A percentile compares a stretch with the other conserved stretches of the same genome.
phyloP scores from a whole-genome alignment of 2,888 invertebrate species.

The Melanophora roralis region DNA sequence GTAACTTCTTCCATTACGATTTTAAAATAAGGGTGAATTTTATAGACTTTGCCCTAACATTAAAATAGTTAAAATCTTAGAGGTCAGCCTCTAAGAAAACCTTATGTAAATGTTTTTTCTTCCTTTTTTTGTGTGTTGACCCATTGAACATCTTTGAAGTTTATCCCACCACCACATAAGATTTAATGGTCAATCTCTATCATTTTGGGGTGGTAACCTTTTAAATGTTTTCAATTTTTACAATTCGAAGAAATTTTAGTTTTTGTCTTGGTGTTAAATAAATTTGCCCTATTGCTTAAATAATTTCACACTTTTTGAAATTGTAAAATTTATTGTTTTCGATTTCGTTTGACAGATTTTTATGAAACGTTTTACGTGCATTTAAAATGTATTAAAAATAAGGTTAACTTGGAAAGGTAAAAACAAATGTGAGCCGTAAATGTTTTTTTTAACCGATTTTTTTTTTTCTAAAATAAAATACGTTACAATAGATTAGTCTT shows the following conservation, averaged over 20 bases:
- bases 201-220: constrained; percentile 26
- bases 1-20: background rate
- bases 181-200: background rate
- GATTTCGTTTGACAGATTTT: constrained; percentile 28
- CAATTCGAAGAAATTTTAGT: constrained; percentile 1
- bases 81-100: constrained; percentile 14
- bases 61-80: constrained; percentile 29
- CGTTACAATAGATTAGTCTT: too few species aligned
- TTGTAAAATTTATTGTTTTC: constrained; percentile 15
- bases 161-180: background rate
- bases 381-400: background rate
- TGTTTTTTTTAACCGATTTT: too few species aligned
- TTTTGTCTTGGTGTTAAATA: background rate
- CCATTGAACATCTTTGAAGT: background rate
- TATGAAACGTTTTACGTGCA: background rate
- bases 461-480: too few species aligned
- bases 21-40: constrained; percentile 23
- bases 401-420: background rate
- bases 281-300: constrained; percentile 18
- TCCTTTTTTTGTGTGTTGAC: too few species aligned
- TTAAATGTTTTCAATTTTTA: background rate
- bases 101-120: constrained; percentile 42
- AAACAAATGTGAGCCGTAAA: background rate
- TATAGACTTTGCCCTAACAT: constrained; percentile 1
- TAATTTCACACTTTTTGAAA: constrained; percentile 44